These are phyloP conservation scores for Glaucopsyche alexis DNA, from an alignment of 2,888 invertebrate species.

Conservation along the genomic window DNA sequence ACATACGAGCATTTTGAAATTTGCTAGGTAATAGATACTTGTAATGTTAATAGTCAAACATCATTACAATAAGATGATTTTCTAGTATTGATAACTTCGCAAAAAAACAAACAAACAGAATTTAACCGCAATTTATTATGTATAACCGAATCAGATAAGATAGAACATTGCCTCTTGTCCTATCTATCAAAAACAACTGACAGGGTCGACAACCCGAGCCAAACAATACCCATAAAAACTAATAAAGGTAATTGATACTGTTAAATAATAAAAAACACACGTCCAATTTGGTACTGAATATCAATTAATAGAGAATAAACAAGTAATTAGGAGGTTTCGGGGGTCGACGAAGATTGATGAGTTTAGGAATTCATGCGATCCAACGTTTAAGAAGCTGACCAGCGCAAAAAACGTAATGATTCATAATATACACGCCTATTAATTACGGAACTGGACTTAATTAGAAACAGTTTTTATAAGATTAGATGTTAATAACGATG, in stretches of 20 bases:
- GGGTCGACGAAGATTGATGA: constrained; percentile 59
- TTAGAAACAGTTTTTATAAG: constrained; percentile 32
- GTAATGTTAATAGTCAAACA: background rate
- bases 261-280: constrained; percentile 28
- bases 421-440: constrained; percentile 36
- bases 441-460: constrained; percentile 35
- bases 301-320: constrained; percentile 59
- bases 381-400: constrained; percentile 40
- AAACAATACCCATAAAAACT: constrained; percentile 32
- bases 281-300: constrained; percentile 41
- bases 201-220: constrained; percentile 28
- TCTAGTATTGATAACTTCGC: constrained; percentile 12
- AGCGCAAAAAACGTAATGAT: constrained; percentile 40
- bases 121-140: constrained; percentile 15
- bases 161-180: constrained; percentile 18
- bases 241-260: constrained; percentile 33
- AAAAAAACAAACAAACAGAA: constrained; percentile 22
- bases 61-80: background rate
- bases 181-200: constrained; percentile 28
- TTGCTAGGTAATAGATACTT: background rate
- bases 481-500: constrained; percentile 30
- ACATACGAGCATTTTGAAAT: too few species aligned
- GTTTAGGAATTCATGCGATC: constrained; percentile 49
- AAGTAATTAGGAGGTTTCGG: constrained; percentile 53
- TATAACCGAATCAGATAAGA: constrained; percentile 26